Percentiles rank a stretch among this genome's conserved stretches.
phyloP scores from a whole-genome alignment of 92 coral and sea anemone genomes.

The Porites rus region DNA sequence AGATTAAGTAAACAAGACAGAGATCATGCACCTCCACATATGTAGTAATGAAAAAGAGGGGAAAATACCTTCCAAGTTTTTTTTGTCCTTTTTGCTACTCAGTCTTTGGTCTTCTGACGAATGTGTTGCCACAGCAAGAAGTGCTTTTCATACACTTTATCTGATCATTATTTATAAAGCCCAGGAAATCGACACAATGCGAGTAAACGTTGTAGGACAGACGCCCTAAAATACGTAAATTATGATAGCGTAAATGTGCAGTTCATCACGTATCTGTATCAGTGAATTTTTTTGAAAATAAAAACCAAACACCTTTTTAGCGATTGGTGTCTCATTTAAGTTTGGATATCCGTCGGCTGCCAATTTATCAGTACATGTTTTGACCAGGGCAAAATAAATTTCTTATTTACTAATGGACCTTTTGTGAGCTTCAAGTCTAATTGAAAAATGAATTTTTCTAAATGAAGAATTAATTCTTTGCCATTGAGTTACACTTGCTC shows the following conservation, averaged over 20 bases:
- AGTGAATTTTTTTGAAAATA: too few relatives aligned
- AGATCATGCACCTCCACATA: too few relatives aligned
- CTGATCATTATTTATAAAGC: neutral
- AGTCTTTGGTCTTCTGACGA: neutral
- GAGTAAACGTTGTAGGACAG: too few relatives aligned
- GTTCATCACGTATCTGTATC: too few relatives aligned
- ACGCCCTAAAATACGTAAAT: too few relatives aligned
- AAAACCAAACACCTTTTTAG: too few relatives aligned
- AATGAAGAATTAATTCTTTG: slow-evolving; percentile 8
- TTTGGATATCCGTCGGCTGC: too few relatives aligned
- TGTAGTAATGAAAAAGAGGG: too few relatives aligned
- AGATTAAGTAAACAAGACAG: neutral
- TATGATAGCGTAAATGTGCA: too few relatives aligned
- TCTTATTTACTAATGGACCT: neutral
- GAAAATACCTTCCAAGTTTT: neutral
- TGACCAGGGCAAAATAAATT: too few relatives aligned
- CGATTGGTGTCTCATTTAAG: too few relatives aligned
- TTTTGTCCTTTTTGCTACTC: neutral
- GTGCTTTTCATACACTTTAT: neutral
- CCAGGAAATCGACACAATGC: neutral
- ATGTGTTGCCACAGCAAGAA: neutral
- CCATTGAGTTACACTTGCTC: neutral
- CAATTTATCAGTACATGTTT: too few relatives aligned
- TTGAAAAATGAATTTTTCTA: neutral
- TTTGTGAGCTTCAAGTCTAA: neutral